phyloP scores from a whole-genome alignment of 2,888 invertebrate genomes.

The Lapara coniferarum region DNA sequence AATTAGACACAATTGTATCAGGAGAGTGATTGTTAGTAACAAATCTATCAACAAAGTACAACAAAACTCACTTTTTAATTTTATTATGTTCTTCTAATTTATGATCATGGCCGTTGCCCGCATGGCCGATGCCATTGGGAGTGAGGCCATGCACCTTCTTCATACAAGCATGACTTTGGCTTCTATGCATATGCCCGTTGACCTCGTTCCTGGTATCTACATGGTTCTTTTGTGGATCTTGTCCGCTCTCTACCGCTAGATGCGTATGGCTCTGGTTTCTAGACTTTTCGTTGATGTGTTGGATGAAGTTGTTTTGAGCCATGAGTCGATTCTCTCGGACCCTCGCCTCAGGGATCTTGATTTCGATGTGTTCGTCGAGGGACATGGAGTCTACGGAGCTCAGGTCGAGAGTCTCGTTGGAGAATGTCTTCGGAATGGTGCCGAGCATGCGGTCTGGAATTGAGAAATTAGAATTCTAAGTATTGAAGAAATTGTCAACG shows the following conservation, averaged over 20 bases:
- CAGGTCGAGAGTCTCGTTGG: slow-evolving; percentile 84
- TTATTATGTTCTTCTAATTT: slow-evolving; percentile 59
- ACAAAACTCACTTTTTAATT: slow-evolving; percentile 67
- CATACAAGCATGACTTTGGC: slow-evolving; percentile 77
- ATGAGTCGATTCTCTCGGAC: slow-evolving; percentile 77
- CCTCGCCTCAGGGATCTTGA: slow-evolving; percentile 81
- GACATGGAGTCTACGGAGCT: slow-evolving; percentile 86
- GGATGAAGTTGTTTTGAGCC: slow-evolving; percentile 77
- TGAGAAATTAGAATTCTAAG: not conserved
- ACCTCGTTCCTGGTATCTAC: slow-evolving; percentile 46
- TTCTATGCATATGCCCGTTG: slow-evolving; percentile 67
- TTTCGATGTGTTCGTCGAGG: slow-evolving; percentile 84
- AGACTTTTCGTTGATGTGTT: slow-evolving; percentile 73
- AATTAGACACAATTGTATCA: no score
- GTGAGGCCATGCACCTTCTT: slow-evolving; percentile 65
- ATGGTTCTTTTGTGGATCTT: slow-evolving; percentile 52
- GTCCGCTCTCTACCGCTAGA: slow-evolving; percentile 69
- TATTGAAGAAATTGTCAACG: not conserved
- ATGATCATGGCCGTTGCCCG: slow-evolving; percentile 65
- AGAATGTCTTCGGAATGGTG: slow-evolving; percentile 79
- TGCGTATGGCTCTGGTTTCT: slow-evolving; percentile 68
- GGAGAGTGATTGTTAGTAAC: no score
- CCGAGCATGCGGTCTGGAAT: slow-evolving; percentile 77
- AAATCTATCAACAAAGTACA: not conserved
- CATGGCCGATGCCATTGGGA: slow-evolving; percentile 71